Base-by-base conservation (phyloP, 2,113 vertebrate genomes). In the Sakesphorus luctuosus region DNA sequence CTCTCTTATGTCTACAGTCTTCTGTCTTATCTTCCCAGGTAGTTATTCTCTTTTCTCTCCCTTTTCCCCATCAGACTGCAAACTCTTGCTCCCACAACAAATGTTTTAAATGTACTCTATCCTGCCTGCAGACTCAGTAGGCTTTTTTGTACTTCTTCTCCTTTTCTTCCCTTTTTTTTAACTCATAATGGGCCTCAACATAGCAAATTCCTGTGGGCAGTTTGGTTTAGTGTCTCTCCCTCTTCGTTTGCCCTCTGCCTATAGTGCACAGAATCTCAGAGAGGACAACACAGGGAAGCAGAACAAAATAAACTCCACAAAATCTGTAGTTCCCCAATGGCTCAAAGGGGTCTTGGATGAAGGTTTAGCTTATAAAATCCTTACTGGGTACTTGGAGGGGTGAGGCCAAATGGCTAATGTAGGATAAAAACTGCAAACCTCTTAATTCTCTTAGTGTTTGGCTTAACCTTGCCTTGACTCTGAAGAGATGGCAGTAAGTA, bases 401-500 rank as follows among this genome's bases (percentile, higher is more conserved):
- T 71, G 80, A 96, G 90, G 79, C 96, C 96, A 96, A 96, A 94
- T 90, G 96, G 94, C 96, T 96, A 94, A 94, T 92, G 81, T 96
- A 93, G 95, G 96, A 97, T 96, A 92, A 96, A 97, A 96, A 87
- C 77, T 77, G 72, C 89, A 96, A 92, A 91, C 93, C 93, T 87
- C 88, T 94, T 97, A 96, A 96, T 97, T 96, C 93, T 94, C 94
- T 97, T 96, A 94, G 84, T 95, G 77, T 95, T 93, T 94, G 79
- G 92, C 93, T 97, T 97, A 97, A 96, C 95, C 96, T 97, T 95
- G 85, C 89, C 79, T 96, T 94, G 96, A 95, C 97, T 95, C 91
- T 93, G 93, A 85, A 87, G 89, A 78, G 82, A 96, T 75, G 92
- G 84, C 86, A 65, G 84, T 94, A 95, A 97, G 93, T 84, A 95